Base-by-base conservation (phyloP, 2,797 vertebrate genomes). In the Syngnathus rostellatus region DNA sequence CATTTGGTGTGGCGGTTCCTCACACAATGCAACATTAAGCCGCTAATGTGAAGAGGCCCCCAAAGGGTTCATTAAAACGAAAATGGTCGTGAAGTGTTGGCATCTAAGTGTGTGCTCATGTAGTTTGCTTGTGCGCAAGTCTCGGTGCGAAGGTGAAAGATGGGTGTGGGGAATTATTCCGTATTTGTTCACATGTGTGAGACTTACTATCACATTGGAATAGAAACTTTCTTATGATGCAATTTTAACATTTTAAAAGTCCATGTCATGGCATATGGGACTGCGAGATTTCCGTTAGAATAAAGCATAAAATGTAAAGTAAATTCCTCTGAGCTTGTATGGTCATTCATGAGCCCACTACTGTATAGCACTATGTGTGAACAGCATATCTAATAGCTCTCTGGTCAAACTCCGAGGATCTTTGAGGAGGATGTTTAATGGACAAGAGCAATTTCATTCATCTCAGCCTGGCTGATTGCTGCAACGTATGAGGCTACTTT, bases 21-120 rank as follows among this genome's bases (percentile, higher is more conserved):
- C 69, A n/a, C 75, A 85, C 74, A 82, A 87, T 79, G 84, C 73
- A 80, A 77, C 87, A 89, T 88, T 86, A 85, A 79, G 79, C 76
- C 68, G 76, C 76, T 87, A 88, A 88, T 88, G 86, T 83, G 76
- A 77, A 81, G 72, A 81, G 66, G 62, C 68, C 87, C 85, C 81
- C 76, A n/a, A 62, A 82, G 74, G 77, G 77, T 82, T 85, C 81
- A 88, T 88, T 86, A 83, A 86, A 85, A 84, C 82, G 81, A 84
- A 86, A 87, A 84, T 81, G 75, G 77, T 65, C 73, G 38, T 12
- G 17, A 19, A 74, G 63, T 73, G 73, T 73, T 71, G 68, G 71
- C 66, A 71, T 76, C 74, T 71, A 19, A 67, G 68, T 63, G 65
- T 68, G 70, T 48, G 70, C 57, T 57, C 64, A 51, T 67, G 69